A percentile compares a stretch with the other conserved stretches of the same genome.
These are phyloP conservation scores for Chamaetylas fuelleborni DNA, from an alignment of 2,113 vertebrate genomes.

Conservation along the genomic window DNA sequence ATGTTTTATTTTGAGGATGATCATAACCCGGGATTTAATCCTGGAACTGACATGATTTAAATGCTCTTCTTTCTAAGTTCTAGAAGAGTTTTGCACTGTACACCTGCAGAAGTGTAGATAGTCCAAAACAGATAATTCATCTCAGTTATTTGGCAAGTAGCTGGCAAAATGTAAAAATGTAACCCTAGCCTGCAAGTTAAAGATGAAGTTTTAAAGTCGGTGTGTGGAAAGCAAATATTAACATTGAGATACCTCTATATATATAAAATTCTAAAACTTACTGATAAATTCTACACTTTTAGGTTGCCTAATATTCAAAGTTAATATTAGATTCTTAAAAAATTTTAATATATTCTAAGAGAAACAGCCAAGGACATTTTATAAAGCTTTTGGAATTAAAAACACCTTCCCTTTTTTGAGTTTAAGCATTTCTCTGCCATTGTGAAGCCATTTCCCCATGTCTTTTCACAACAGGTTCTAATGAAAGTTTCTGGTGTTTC, in stretches of 20 bases:
- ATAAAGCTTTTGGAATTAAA: not conserved
- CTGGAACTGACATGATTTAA: not conserved
- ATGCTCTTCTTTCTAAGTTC: not conserved
- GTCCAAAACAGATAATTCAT: not conserved
- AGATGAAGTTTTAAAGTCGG: not conserved
- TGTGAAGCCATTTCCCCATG: not conserved
- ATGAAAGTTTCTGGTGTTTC: not conserved
- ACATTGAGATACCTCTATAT: fast-evolving
- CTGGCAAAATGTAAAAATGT: not conserved
- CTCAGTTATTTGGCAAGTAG: not conserved
- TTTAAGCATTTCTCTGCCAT: not conserved
- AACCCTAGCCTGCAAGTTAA: not conserved
- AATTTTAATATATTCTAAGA: not conserved
- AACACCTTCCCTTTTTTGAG: not conserved
- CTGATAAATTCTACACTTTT: not conserved
- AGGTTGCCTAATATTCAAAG: not conserved
- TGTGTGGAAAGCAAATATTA: not conserved
- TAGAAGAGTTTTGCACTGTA: not conserved
- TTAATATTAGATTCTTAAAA: not conserved
- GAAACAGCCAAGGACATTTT: not conserved
- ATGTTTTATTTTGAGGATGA: not conserved
- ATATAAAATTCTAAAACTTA: not conserved
- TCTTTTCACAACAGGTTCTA: no score
- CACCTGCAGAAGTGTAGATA: not conserved
- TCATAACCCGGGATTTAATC: not conserved